Base-by-base conservation (phyloP, 1,140 invertebrate genomes). In the Zaprionus ornatus region DNA sequence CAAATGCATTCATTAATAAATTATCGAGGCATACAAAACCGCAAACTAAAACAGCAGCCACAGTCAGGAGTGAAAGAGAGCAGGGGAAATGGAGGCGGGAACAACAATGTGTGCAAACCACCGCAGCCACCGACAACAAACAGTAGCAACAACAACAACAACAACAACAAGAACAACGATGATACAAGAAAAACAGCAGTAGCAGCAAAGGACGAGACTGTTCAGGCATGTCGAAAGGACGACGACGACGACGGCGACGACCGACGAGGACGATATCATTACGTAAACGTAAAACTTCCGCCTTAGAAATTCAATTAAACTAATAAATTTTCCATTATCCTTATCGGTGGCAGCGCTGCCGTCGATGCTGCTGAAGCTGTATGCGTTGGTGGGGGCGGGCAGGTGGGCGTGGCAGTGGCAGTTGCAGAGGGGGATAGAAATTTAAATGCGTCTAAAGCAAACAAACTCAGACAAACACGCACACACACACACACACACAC, bases 271-370 rank as follows among this genome's bases (percentile, higher is more conserved):
- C 74, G 84, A 88, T 88, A 90, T 90, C 85, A 88, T 88, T 90
- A 88, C 84, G 82, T 90, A 87, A 81, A 90, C 85, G 84, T 88
- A 88, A 90, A 88, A 88, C 85, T 88, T 88, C 85, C 85, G 85
- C 85, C 88, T 88, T 84, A 80, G 85, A 90, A 91, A 91, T 91
- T 91, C 88, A 91, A 91, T 91, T 91, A 91, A 91, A 91, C 84
- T 91, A 91, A 91, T 91, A 91, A 91, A 91, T 91, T 91, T 91
- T 91, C 88, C 88, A 91, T 91, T 91, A 91, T 91, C 90, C 88
- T 91, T 91, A 91, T 91, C 88, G 84, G 91, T 88, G 86, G 85
- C 85, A 79, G 67, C 71, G 71, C 64, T 75, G 68, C 81, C 61
- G 52, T 59, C 66, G 65, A 68, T 52, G 57, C 66, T 42, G 74